phyloP scores from a whole-genome alignment of 2,113 vertebrate species.

The Pavo muticus region DNA sequence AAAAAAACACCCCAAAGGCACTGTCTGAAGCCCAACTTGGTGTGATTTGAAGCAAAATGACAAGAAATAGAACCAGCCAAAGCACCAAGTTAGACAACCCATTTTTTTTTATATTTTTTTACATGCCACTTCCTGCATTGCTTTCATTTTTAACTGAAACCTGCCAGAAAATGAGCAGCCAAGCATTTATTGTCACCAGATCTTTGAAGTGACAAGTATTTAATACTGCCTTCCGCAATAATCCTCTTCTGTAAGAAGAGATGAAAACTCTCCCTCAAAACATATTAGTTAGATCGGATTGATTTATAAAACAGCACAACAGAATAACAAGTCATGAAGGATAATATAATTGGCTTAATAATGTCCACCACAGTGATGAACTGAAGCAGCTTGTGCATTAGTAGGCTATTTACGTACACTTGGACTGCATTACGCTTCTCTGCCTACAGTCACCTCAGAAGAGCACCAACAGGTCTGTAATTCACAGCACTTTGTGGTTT shows the following conservation, averaged over 20 bases:
- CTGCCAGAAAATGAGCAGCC: conserved; percentile 45
- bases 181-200: conserved; percentile 2
- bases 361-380: conserved; percentile 23
- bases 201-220: conserved; percentile 42
- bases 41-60: not conserved
- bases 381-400: conserved; percentile 13
- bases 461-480: not conserved
- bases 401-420: conserved; percentile 5
- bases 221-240: conserved; percentile 50
- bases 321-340: not conserved
- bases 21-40: not conserved
- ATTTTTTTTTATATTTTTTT: not conserved
- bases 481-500: not conserved
- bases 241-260: not conserved
- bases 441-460: not conserved
- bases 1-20: conserved; percentile 6
- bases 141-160: conserved; percentile 59
- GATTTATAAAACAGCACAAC: conserved; percentile 11
- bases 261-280: conserved; percentile 30
- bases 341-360: conserved; percentile 60
- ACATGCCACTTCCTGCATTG: not conserved
- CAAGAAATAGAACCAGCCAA: conserved; percentile 30
- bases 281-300: not conserved
- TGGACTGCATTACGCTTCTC: not conserved
- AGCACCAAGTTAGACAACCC: not conserved